Percentiles rank a stretch among this genome's conserved stretches.
Evolutionary conservation across 2,888 invertebrate species (phyloP).

Genomic region (Agrochola macilenta): DNA sequence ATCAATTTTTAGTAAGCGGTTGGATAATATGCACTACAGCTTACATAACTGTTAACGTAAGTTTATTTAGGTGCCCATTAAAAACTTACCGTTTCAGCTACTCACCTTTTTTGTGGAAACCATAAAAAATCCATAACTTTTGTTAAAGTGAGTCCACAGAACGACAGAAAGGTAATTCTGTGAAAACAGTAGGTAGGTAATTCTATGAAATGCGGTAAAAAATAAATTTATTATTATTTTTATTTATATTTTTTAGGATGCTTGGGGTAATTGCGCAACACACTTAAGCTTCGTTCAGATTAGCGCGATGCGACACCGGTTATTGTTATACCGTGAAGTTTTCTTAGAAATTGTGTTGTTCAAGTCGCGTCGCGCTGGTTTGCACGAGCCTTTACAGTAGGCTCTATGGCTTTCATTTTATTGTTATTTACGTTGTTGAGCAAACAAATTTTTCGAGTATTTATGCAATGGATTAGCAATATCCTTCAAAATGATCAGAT

Average conservation of each 20-base stretch:
- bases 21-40: slow-evolving; percentile 74
- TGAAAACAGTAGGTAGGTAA: slow-evolving; percentile 1
- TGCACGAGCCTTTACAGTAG: too few relatives aligned
- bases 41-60: slow-evolving; percentile 67
- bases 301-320: too few relatives aligned
- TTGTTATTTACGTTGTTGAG: too few relatives aligned
- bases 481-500: too few relatives aligned
- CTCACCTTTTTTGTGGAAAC: neutral
- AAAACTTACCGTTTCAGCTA: slow-evolving; percentile 6
- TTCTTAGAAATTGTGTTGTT: too few relatives aligned
- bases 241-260: neutral
- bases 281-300: too few relatives aligned
- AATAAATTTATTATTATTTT: neutral
- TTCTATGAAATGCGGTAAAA: neutral
- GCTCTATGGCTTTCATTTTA: too few relatives aligned
- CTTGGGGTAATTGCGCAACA: too few relatives aligned
- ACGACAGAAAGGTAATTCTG: slow-evolving; percentile 2
- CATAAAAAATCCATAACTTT: slow-evolving; percentile 20
- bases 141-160: neutral
- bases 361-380: too few relatives aligned
- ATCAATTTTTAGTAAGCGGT: slow-evolving; percentile 69
- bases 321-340: too few relatives aligned
- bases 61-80: slow-evolving; percentile 8
- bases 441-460: too few relatives aligned
- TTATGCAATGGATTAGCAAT: too few relatives aligned